Evolutionary conservation across 1,140 invertebrate species (phyloP).

Genomic region (Formica exsecta): DNA sequence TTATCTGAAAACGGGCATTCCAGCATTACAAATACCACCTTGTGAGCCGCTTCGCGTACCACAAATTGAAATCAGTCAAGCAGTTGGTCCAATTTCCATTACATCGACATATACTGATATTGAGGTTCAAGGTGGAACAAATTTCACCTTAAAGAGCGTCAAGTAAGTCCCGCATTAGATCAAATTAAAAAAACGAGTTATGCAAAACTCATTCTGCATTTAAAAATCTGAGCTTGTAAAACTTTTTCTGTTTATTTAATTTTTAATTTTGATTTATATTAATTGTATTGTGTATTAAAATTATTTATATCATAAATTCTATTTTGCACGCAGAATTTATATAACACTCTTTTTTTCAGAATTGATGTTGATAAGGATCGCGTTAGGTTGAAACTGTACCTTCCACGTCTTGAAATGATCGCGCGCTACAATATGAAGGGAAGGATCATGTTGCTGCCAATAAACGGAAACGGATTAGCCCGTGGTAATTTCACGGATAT

Average conservation of each 20-base stretch:
- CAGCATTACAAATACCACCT: conserved; percentile 88
- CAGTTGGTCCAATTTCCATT: conserved; percentile 88
- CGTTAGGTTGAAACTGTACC: conserved; percentile 86
- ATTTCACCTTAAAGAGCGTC: conserved; percentile 87
- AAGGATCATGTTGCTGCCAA: conserved; percentile 89
- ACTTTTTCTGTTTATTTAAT: neutral
- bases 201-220: neutral
- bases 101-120: conserved; percentile 88
- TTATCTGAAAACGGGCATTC: conserved; percentile 87
- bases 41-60: conserved; percentile 89
- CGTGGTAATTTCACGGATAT: conserved; percentile 89
- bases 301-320: conserved; percentile 6
- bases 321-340: conserved; percentile 1
- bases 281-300: neutral
- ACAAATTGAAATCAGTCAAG: conserved; percentile 88
- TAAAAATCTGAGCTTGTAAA: neutral
- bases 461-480: conserved; percentile 87
- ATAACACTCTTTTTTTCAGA: conserved; percentile 75
- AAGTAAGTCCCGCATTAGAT: conserved; percentile 85
- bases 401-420: conserved; percentile 87
- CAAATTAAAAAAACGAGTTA: conserved; percentile 39
- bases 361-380: conserved; percentile 86
- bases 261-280: neutral
- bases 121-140: conserved; percentile 87
- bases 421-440: conserved; percentile 88